phyloP scores from a whole-genome alignment of 2,888 invertebrate species.

The Hyposoter didymator region DNA sequence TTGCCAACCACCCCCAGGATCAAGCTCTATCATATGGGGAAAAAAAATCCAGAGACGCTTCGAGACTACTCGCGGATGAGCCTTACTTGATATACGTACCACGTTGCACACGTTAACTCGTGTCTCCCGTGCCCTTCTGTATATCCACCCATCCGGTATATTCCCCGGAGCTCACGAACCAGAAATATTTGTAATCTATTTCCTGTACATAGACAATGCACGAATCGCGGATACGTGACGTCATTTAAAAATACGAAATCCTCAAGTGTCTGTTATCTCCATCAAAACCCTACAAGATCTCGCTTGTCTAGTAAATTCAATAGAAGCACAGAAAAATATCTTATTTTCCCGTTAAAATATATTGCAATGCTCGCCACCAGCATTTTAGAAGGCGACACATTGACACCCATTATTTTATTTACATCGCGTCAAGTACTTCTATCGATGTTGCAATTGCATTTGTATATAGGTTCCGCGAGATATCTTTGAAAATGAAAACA shows the following conservation, averaged over 20 bases:
- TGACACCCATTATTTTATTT: not conserved
- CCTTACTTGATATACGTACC: constrained; percentile 8
- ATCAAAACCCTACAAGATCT: not conserved
- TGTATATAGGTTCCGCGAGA: not conserved
- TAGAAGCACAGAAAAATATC: not conserved
- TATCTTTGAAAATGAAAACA: not conserved
- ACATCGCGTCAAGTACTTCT: not conserved
- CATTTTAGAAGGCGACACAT: not conserved
- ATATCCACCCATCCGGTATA: constrained; percentile 8
- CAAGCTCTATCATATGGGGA: not conserved
- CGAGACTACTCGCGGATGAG: not conserved
- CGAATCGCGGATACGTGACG: not conserved
- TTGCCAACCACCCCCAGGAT: not conserved
- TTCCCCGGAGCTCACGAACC: constrained; percentile 8
- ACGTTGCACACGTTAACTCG: constrained; percentile 2
- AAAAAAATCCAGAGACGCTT: constrained; percentile 1
- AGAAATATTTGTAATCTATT: constrained; percentile 38
- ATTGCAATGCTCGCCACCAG: not conserved
- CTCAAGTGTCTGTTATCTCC: not conserved
- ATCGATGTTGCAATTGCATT: not conserved
- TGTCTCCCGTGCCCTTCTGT: not conserved
- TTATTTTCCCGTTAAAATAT: not conserved
- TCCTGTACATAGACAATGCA: not conserved
- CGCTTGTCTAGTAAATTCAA: not conserved
- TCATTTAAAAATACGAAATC: not conserved